Base-by-base conservation (phyloP, 2,888 invertebrate species). In the Bedellia somnulentella region DNA sequence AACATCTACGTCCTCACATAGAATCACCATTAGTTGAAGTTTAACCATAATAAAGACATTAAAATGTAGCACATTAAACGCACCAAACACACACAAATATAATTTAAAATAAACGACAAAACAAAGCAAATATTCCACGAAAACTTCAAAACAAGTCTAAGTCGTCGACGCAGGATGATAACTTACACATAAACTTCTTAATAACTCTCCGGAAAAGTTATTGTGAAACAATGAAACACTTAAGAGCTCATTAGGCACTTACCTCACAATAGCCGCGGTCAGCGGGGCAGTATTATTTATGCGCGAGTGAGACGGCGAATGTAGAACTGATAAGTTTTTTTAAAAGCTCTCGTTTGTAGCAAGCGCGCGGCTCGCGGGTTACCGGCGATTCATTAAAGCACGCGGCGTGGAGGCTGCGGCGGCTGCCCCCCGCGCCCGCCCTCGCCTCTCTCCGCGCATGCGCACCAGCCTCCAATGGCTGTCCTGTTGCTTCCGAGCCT, bases 401-500 rank as follows among this genome's bases (percentile, higher is more conserved):
- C 56, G 57, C 55, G 60, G 57, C 67, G 49, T 64, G 70, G 68
- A 68, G 54, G 64, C 5, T 9, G 26, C 21, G 30, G 29, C 27
- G 28, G 25, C 21, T 31, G 41, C 34, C 35, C 12, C n/a, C 25
- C 13, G 12, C 25, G 13, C 12, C 15, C 18, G 10, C 9, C 9
- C 27, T 5, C 15, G 5, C n/a, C 17, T 9, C 13, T 5, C 18
- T 17, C 13, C 4, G 4, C n/a, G n/a, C n/a, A n/a, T 26, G 16
- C 32, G 13, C 24, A 9, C 27, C 41, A 43, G 53, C 55, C 57
- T 50, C 61, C 62, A 63, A 60, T 63, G 51, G 56, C 54, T 49
- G 64, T 60, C 73, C 71, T 73, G 73, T 75, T 75, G 73, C 71
- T 67, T 73, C 68, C 63, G 62, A 64, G 52, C 52, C 47, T 49